A percentile compares a stretch with the other conserved stretches of the same genome.
Evolutionary conservation across 2,113 vertebrate species (phyloP).

Genomic region (Pagrus major): DNA sequence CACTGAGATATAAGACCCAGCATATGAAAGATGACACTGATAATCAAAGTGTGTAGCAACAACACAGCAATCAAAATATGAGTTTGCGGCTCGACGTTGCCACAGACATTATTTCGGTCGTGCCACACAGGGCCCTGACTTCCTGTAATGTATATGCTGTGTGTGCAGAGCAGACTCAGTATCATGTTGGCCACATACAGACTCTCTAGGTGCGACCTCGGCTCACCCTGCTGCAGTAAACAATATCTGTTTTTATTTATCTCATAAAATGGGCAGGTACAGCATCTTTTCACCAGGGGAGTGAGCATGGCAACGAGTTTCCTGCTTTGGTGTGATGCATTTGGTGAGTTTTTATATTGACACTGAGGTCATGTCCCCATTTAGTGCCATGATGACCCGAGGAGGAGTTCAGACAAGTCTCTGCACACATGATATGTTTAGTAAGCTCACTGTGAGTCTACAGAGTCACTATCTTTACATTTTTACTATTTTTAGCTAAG

Average conservation of each 20-base stretch:
- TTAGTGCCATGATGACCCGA: background rate
- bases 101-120: conserved; percentile 11
- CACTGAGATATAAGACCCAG: background rate
- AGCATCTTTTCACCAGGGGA: too few relatives aligned
- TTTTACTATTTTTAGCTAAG: too few relatives aligned
- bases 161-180: conserved; percentile 1
- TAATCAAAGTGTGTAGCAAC: background rate
- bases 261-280: background rate
- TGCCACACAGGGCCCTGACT: background rate
- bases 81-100: background rate
- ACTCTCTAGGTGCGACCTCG: background rate
- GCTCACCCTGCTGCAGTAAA: conserved; percentile 4
- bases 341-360: background rate
- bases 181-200: background rate
- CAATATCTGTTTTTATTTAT: background rate
- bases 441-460: background rate
- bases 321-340: background rate
- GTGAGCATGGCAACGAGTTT: background rate
- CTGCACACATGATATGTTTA: background rate
- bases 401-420: background rate
- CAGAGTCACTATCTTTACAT: background rate
- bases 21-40: background rate
- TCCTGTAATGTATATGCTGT: conserved; percentile 31
- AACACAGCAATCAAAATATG: background rate
- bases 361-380: conserved; percentile 4